Evolutionary conservation across 1,140 invertebrate species (phyloP), one percentile per base, ranked within the genome.

Genomic region (Drosophila orena): DNA sequence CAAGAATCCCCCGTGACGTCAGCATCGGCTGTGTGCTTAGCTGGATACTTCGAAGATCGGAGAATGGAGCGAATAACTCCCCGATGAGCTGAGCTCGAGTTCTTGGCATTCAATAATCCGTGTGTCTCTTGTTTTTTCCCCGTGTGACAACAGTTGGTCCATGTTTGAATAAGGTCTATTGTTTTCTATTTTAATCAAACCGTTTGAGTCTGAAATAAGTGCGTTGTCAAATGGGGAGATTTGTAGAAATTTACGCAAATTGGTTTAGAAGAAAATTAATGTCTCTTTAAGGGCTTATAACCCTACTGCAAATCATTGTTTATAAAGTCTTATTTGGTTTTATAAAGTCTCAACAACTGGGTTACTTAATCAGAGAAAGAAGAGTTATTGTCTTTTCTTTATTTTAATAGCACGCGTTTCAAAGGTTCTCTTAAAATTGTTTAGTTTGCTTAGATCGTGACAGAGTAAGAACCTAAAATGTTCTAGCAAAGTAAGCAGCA

Each of bases 11-110:
- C 60, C n/a, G 34, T 66, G 43, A 62, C 65, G 57, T 49, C 53
- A 50, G 47, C 6, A 24, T 20, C 47, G 2, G 4, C 0, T 66
- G 57, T 81, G 44, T 78, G 61, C 22, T 78, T 78, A 81, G 79
- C 74, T 83, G 74, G 4, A 42, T 34, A 37, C n/a, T 30, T 12
- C 15, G 14, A 47, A 47, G 59, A 61, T 22, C 24, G 14, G 27
- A 58, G 27, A 58, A 11, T n/a, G 11, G n/a, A 58, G 50, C 43
- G 44, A 11, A 50, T 14, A 47, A 5, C 20, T 4, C 43, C 43
- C 27, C 12, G 22, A 47, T 34, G 30, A 52, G 11, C 4, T 1
- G 10, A 15, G 14, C 46, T 5, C 10, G 27, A 50, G 20, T 50
- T 35, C 27, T 50, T 35, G 4, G 15, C 27, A 17, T 61, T 54